A percentile compares a stretch with the other conserved stretches of the same genome.
Conservation (phyloP, 2,888 invertebrate genomes). For the Nemoura dubitans region DNA sequence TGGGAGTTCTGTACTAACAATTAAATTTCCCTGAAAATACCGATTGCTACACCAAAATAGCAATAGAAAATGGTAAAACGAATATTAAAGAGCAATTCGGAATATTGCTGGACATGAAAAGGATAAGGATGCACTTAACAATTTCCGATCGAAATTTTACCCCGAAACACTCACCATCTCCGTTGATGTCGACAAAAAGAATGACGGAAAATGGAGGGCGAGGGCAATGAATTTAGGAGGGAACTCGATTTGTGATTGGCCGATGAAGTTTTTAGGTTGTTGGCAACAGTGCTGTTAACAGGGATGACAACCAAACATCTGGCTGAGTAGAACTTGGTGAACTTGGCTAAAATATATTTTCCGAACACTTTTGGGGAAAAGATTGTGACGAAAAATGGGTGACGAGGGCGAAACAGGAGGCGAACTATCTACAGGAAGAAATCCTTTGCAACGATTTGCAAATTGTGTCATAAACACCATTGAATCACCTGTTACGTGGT, state of each 20-base stretch:
- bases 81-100: background rate
- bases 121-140: background rate
- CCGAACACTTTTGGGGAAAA: background rate
- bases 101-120: background rate
- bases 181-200: background rate
- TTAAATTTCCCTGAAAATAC: background rate
- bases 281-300: background rate
- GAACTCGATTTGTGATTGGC: background rate
- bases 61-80: background rate
- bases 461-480: slow-evolving; percentile 66
- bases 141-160: background rate
- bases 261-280: background rate
- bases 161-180: slow-evolving; percentile 12
- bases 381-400: slow-evolving; percentile 3
- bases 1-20: no score
- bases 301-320: background rate
- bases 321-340: background rate
- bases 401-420: slow-evolving; percentile 20
- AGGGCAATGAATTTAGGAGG: background rate
- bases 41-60: background rate
- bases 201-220: slow-evolving; percentile 7
- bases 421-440: slow-evolving; percentile 50
- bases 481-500: slow-evolving; percentile 77
- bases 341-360: no score
- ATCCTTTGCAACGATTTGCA: slow-evolving; percentile 66